Percentiles rank a stretch among this genome's conserved stretches.
phyloP scores from a whole-genome alignment of 1,140 invertebrate species.

The Zophobas morio region DNA sequence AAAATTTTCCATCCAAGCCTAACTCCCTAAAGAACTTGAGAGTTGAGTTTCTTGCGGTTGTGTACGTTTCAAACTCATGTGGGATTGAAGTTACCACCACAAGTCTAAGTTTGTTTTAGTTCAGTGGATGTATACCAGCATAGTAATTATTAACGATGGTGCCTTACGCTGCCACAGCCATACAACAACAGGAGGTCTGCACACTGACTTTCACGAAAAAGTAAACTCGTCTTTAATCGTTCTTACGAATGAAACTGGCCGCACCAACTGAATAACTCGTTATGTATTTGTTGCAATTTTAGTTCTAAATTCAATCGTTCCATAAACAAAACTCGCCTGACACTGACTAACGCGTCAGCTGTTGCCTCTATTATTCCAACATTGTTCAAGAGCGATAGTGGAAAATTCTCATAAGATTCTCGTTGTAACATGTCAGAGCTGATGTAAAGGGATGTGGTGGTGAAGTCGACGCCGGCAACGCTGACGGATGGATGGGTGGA shows the following conservation, averaged over 20 bases:
- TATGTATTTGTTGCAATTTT: too few species aligned
- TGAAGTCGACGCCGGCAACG: not conserved
- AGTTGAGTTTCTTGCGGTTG: not conserved
- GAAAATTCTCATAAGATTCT: not conserved
- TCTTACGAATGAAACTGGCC: too few species aligned
- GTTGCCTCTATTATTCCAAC: not conserved
- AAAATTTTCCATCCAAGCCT: not conserved
- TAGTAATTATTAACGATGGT: constrained; percentile 1
- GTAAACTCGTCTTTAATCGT: too few species aligned
- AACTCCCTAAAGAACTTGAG: not conserved
- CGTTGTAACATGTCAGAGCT: not conserved
- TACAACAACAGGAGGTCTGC: not conserved
- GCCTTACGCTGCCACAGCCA: not conserved
- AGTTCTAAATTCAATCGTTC: too few species aligned
- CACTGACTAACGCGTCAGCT: too few species aligned
- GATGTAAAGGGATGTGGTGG: not conserved
- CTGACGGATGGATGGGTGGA: not conserved
- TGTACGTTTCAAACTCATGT: not conserved
- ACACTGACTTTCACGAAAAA: too few species aligned
- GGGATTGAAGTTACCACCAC: not conserved
- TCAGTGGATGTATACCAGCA: not conserved
- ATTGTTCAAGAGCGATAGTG: not conserved
- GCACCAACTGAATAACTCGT: too few species aligned
- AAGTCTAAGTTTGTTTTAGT: not conserved
- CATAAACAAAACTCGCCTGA: too few species aligned